Conservation (phyloP, 2,113 vertebrate genomes). For the Phycodurus eques region DNA sequence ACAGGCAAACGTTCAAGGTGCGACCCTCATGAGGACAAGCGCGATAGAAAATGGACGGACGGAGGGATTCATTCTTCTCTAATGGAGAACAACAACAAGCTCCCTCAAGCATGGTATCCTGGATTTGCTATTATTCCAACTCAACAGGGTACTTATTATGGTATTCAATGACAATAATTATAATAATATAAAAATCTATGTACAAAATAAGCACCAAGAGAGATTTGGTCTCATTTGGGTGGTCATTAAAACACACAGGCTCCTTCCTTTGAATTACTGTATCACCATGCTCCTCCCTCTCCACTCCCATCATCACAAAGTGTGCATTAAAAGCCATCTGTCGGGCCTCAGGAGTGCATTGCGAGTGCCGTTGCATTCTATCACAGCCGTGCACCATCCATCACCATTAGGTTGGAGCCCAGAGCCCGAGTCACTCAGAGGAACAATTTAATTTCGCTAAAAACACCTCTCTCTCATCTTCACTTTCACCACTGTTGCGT, state of each 20-base stretch:
- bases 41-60: too few species aligned
- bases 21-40: too few species aligned
- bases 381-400: conserved; percentile 62
- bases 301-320: background rate
- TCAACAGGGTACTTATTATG: background rate
- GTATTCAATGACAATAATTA: background rate
- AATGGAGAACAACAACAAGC: too few species aligned
- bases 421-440: conserved; percentile 60
- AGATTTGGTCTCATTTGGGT: background rate
- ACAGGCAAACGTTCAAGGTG: too few species aligned
- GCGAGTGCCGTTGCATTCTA: conserved; percentile 52
- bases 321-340: background rate
- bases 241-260: background rate
- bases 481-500: conserved; percentile 9
- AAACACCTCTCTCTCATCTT: conserved; percentile 60
- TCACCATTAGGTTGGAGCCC: conserved; percentile 64
- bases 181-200: background rate
- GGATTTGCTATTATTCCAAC: background rate
- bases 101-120: background rate
- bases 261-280: background rate
- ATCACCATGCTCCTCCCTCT: background rate
- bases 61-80: too few species aligned
- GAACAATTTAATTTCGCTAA: conserved; percentile 69
- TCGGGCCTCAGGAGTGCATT: conserved; percentile 4
- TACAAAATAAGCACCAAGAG: background rate